Evolutionary conservation across 92 coral and sea anemone species (phyloP), one percentile per base, ranked within the genome.

Genomic region (Anthopleura xanthogrammica): DNA sequence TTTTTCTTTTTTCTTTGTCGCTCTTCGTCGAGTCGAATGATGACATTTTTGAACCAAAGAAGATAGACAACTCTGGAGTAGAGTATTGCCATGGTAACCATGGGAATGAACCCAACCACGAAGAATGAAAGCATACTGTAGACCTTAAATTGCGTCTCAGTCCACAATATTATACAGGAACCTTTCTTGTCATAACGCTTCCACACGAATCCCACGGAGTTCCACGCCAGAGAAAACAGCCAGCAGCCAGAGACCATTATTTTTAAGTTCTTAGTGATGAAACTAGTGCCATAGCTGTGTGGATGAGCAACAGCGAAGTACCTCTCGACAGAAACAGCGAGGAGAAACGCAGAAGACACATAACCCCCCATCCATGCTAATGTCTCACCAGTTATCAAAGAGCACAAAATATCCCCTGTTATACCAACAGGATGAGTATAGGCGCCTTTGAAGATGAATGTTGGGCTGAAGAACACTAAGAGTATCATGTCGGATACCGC

Each of bases 321-420:
- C 60, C 92, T 84, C 76, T 89, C 92, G 19, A 89, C 57, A 16
- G 87, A 62, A 39, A 89, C 81, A 4, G 92, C 92, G 41, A 89
- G 80, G 12, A 89, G 89, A n/a, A 84, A 81, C 52, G 81, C 43
- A 52, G 85, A 78, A 12, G 92, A 89, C 2, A 86, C 92, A 41
- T 85, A 83, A 22, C 87, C 92, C 7, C 89, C 92, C 39, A 82
- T 80, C 92, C 92, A 89, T 0, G 89, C 89, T 10, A 87, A 78
- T 19, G 87, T 89, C 41, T 84, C 92, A 2, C 89, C 92, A 13
- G 92, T 86, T 6, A 89, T 12, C 16, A 78, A n/a, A 13, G 76
- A 56, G 39, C 92, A 89, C 6, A 89, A 56, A 39, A 81, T 55
- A 20, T 83, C 72, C n/a, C 92, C 92, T 4, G 48, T 14, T 0